phyloP scores from a whole-genome alignment of 2,888 invertebrate genomes.

The Epistrophe eligans region DNA sequence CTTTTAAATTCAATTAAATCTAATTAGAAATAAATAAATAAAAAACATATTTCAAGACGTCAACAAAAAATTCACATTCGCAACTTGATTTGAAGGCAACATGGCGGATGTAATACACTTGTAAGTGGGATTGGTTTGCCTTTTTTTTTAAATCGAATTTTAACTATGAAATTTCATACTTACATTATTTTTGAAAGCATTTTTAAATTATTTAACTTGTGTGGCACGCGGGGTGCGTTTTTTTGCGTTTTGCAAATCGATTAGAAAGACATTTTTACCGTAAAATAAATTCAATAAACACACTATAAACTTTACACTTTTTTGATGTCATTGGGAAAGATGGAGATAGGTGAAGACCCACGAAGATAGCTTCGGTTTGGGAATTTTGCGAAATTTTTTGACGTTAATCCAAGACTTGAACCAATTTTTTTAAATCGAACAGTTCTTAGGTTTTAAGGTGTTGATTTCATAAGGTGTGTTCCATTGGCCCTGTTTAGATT shows the following conservation, averaged over 20 bases:
- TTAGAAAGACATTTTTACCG: conserved; percentile 91
- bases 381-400: conserved; percentile 15
- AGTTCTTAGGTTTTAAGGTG: neutral
- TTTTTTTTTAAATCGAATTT: conserved; percentile 22
- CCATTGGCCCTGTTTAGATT: too few species aligned
- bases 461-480: too few species aligned
- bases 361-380: conserved; percentile 38
- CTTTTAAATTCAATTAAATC: neutral
- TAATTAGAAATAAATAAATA: neutral
- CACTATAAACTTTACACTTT: conserved; percentile 79
- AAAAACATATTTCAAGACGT: conserved; percentile 3
- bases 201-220: conserved; percentile 79
- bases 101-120: conserved; percentile 47
- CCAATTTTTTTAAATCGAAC: conserved; percentile 17
- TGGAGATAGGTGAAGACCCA: conserved; percentile 51
- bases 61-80: conserved; percentile 49
- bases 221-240: conserved; percentile 81
- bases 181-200: conserved; percentile 81
- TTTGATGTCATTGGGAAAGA: conserved; percentile 82
- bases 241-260: conserved; percentile 82
- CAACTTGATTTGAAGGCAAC: conserved; percentile 23
- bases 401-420: conserved; percentile 30
- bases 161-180: conserved; percentile 77
- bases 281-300: conserved; percentile 82
- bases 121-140: neutral